Evolutionary conservation across 2,888 invertebrate genomes (phyloP).

Genomic region (Trilocha varians): DNA sequence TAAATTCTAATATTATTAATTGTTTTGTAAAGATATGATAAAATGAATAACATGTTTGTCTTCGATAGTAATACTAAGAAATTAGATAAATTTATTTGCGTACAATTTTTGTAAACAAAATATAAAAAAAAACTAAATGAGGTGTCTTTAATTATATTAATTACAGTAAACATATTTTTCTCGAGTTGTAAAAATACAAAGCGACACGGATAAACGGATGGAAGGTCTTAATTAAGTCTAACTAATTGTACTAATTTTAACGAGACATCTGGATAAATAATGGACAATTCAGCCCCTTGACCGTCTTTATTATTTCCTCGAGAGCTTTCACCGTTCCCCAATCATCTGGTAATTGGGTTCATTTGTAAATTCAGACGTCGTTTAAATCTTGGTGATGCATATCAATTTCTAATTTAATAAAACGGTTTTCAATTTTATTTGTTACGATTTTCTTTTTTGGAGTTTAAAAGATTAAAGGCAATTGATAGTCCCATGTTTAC

Average conservation of each 20-base stretch:
- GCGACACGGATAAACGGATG: constrained; percentile 11
- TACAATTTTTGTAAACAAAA: too few species aligned
- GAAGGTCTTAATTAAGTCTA: constrained; percentile 27
- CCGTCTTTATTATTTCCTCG: constrained; percentile 1
- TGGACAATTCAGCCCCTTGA: constrained; percentile 1
- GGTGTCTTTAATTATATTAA: too few species aligned
- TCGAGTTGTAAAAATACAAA: neutral
- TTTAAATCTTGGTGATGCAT: neutral
- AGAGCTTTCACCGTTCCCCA: neutral
- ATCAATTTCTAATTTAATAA: constrained; percentile 13
- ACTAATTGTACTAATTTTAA: constrained; percentile 30
- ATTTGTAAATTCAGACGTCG: neutral
- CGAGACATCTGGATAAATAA: constrained; percentile 15
- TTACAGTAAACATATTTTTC: neutral
- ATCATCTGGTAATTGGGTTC: neutral
- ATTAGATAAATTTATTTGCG: too few species aligned
- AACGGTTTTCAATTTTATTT: neutral
- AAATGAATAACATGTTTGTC: too few species aligned
- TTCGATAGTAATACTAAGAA: too few species aligned
- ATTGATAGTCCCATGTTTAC: too few species aligned
- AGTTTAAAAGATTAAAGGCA: too few species aligned
- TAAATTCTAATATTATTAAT: too few species aligned
- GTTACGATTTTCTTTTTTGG: neutral
- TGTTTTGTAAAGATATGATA: too few species aligned
- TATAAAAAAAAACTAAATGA: too few species aligned